phyloP scores from a whole-genome alignment of 2,797 vertebrate genomes.

The Sebastes goodei region DNA sequence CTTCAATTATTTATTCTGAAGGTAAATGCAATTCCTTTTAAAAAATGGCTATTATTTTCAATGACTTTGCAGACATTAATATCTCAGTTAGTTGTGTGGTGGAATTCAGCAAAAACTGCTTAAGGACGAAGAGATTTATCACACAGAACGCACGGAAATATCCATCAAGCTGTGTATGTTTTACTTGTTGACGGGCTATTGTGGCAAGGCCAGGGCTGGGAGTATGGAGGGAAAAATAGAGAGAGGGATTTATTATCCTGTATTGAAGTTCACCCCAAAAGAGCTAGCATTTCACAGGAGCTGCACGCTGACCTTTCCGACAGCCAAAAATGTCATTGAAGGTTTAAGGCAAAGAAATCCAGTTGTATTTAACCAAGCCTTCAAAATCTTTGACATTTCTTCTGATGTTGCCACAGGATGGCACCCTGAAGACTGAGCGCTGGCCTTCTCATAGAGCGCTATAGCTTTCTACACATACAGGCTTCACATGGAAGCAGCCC shows the following conservation, averaged over 20 bases:
- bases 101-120: constrained; percentile 8
- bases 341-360: constrained; percentile 83
- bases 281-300: constrained; percentile 80
- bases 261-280: constrained; percentile 81
- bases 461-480: constrained; percentile 52
- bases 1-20: constrained; percentile 1
- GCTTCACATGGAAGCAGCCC: constrained; percentile 57
- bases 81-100: background rate
- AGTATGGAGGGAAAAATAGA: constrained; percentile 43
- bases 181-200: constrained; percentile 72
- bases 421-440: constrained; percentile 79
- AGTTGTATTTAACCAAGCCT: constrained; percentile 84
- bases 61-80: background rate
- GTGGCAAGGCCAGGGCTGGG: constrained; percentile 36
- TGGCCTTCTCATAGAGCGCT: constrained; percentile 71
- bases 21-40: background rate
- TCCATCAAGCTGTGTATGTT: constrained; percentile 41
- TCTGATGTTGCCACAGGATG: constrained; percentile 83
- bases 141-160: constrained; percentile 20
- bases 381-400: constrained; percentile 86
- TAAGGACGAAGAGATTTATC: constrained; percentile 16
- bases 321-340: constrained; percentile 84
- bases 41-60: background rate
- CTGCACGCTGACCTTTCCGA: constrained; percentile 80
- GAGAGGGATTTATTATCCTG: constrained; percentile 78